Evolutionary conservation across 2,113 vertebrate species (phyloP), one percentile per base, ranked within the genome.

Genomic region (Corynorhinus townsendii): DNA sequence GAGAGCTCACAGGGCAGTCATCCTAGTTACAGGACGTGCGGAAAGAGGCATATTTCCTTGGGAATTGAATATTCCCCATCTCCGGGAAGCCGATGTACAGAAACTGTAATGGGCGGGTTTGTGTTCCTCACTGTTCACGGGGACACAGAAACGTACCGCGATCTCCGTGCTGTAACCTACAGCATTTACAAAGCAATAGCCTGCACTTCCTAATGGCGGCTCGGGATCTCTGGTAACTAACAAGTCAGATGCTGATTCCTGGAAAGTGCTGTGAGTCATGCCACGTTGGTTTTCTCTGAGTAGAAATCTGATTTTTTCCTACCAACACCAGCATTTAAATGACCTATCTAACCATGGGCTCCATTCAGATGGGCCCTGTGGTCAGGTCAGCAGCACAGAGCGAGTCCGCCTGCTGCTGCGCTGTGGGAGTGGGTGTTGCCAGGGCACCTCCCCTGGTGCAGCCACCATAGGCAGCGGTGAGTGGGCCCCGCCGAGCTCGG

Each of bases 21-120:
- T 38, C 59, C 2, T 4, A 3, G 49, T 62, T 52, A 12, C 0
- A 1, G 2, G 28, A 20, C 45, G 19, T 16, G 2, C 1, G 2
- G 40, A 1, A 10, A n/a, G 47, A 86, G 5, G 73, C 38, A 15
- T 3, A 3, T 24, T 22, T 22, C 54, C 8, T 5, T n/a, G 28
- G n/a, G 24, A 45, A 16, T 35, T 20, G 1, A 2, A 5, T 17
- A 45, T 17, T 3, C n/a, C 7, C 4, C 22, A 11, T 35, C 69
- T 11, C 1, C 7, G 12, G 14, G 45, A 68, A 11, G 43, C 20
- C 3, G 6, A 5, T 3, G n/a, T 24, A 11, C 19, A 66, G 66
- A 69, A 69, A 30, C 19, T 17, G 11, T 62, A 26, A 8, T 0
- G 54, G 11, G 35, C 59, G 45, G 14, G 17, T 28, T 1, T 20